Conservation (phyloP, 2,888 invertebrate genomes). For the Sminthurides aquaticus region DNA sequence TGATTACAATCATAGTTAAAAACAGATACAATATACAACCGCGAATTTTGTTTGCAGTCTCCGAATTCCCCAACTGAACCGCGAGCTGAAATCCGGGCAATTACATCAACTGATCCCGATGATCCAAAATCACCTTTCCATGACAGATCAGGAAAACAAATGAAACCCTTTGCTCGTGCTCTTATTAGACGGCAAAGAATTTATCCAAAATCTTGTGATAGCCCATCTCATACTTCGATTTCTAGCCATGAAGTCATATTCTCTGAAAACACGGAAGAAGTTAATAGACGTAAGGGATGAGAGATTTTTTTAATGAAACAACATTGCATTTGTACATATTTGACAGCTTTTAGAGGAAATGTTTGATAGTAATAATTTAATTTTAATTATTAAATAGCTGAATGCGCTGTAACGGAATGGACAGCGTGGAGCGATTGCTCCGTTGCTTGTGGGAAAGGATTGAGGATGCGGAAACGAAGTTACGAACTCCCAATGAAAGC, state of each 20-base stretch:
- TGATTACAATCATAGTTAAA: slow-evolving; percentile 4
- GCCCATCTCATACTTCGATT: slow-evolving; percentile 37
- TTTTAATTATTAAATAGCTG: slow-evolving; percentile 53
- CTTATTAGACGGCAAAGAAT: slow-evolving; percentile 59
- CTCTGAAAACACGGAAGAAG: slow-evolving; percentile 62
- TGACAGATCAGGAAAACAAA: slow-evolving; percentile 59
- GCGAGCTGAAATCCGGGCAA: slow-evolving; percentile 75
- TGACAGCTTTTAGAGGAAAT: neutral
- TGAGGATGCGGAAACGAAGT: slow-evolving; percentile 65
- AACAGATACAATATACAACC: neutral
- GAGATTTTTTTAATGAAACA: no score
- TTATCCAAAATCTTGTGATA: slow-evolving; percentile 65
- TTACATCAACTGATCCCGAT: slow-evolving; percentile 84
- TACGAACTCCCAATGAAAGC: slow-evolving; percentile 68
- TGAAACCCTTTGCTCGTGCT: slow-evolving; percentile 78
- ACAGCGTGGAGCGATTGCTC: slow-evolving; percentile 69
- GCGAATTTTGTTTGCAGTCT: slow-evolving; percentile 53
- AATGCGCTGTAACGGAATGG: slow-evolving; percentile 72
- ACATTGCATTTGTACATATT: neutral
- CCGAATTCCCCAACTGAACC: slow-evolving; percentile 69
- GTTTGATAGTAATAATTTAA: neutral
- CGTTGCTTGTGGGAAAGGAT: slow-evolving; percentile 80
- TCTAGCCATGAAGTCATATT: slow-evolving; percentile 43
- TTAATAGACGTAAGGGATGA: slow-evolving; percentile 60
- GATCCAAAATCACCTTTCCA: slow-evolving; percentile 90